Conservation (phyloP, 2,113 vertebrate species). For the Mixornis gularis region DNA sequence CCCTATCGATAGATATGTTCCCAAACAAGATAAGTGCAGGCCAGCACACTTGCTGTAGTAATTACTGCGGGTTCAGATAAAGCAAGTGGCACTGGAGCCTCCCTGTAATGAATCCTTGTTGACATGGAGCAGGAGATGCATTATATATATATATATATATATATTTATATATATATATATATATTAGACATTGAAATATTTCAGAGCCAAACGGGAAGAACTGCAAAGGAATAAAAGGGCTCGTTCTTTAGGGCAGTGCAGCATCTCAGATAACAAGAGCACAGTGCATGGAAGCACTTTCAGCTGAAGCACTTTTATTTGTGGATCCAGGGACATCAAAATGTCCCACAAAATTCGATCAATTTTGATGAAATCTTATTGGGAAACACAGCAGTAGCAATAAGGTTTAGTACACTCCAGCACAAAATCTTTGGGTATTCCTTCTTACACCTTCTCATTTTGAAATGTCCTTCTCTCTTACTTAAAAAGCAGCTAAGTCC, state of each 20-base stretch:
- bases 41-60: conserved; percentile 55
- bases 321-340: not conserved
- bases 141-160: not conserved
- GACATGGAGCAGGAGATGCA: conserved; percentile 53
- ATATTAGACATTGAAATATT: conserved; percentile 32
- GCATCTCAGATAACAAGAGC: not conserved
- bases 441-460: not conserved
- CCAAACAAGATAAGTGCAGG: conserved; percentile 59
- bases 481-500: not conserved
- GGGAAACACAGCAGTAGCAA: not conserved
- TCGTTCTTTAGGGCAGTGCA: not conserved
- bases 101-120: conserved; percentile 59
- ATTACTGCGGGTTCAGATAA: conserved; percentile 69
- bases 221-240: not conserved
- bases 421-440: not conserved
- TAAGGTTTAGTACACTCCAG: not conserved
- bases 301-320: not conserved
- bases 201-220: conserved; percentile 18
- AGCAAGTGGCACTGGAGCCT: conserved; percentile 38
- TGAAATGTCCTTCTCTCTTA: not conserved
- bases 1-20: conserved; percentile 51
- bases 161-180: not conserved
- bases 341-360: not conserved
- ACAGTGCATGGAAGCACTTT: not conserved
- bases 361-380: not conserved